phyloP scores from a whole-genome alignment of 1,140 invertebrate species.

The Euglossa dilemma region DNA sequence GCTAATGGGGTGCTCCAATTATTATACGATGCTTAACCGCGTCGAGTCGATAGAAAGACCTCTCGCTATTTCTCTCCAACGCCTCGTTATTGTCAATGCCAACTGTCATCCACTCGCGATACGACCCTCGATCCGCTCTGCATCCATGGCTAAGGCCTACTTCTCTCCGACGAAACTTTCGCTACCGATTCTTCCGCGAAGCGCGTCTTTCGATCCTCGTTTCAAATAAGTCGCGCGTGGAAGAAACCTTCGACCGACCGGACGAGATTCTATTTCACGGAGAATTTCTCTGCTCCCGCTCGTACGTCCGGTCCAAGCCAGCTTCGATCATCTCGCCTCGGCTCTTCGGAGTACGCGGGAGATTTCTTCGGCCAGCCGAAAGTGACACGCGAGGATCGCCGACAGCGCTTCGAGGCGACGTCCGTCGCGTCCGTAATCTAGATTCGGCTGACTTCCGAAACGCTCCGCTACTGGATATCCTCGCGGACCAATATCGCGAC shows the following conservation, averaged over 20 bases:
- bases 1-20: too few relatives aligned
- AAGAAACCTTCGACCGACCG: not conserved
- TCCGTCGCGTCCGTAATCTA: not conserved
- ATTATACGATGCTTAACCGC: too few relatives aligned
- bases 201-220: too few relatives aligned
- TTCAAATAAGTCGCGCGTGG: too few relatives aligned
- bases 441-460: constrained; percentile 5
- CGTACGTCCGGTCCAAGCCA: not conserved
- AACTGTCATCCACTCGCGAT: too few relatives aligned
- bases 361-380: not conserved
- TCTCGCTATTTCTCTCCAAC: not conserved
- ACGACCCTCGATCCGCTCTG: too few relatives aligned
- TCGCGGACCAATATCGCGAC: constrained; percentile 32
- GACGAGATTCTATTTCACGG: not conserved
- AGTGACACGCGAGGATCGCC: not conserved
- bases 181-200: too few relatives aligned
- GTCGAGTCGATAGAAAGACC: not conserved
- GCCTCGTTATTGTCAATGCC: too few relatives aligned
- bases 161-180: too few relatives aligned
- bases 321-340: not conserved
- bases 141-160: too few relatives aligned
- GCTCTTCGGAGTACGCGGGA: not conserved
- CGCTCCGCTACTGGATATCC: not conserved
- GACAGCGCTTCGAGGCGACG: not conserved
- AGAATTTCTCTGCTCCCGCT: not conserved